Percentiles rank a stretch among this genome's conserved stretches.
These are phyloP conservation scores for Pontoporia blainvillei DNA, from an alignment of 2,113 vertebrate species.

Conservation along the genomic window DNA sequence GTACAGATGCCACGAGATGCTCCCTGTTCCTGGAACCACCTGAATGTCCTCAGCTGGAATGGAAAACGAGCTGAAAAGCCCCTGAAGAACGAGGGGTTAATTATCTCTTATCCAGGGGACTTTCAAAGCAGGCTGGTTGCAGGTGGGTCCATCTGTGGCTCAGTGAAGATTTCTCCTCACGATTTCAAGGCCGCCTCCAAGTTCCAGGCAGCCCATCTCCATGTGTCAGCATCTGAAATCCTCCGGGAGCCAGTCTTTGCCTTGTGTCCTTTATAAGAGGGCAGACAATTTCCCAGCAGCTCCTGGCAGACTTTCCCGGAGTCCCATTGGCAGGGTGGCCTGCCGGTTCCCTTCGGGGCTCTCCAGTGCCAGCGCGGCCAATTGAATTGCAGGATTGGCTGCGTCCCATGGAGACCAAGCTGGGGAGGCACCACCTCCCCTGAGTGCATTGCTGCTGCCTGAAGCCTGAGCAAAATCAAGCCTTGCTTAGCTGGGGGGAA, in stretches of 20 bases:
- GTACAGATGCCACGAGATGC: neutral
- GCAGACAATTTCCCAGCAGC: neutral
- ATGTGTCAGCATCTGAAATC: neutral
- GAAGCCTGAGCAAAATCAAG: neutral
- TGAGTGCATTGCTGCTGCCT: fast-evolving
- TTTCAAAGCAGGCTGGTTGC: neutral
- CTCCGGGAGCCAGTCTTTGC: neutral
- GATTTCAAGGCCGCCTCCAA: neutral
- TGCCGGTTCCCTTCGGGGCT: fast-evolving
- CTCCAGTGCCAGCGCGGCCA: fast-evolving
- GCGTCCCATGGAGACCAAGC: neutral
- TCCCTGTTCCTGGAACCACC: neutral
- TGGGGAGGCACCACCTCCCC: neutral
- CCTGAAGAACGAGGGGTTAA: no score
- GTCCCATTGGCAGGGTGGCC: neutral
- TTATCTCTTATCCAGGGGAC: neutral
- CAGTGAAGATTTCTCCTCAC: neutral
- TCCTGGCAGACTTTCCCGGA: neutral
- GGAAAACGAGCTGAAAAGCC: neutral
- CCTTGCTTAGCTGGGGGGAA: neutral
- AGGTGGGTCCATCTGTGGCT: neutral
- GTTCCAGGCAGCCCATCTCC: neutral
- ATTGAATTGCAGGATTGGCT: neutral
- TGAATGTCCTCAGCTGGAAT: fast-evolving
- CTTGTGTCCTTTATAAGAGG: no score